Conservation (phyloP, 1,140 invertebrate species). For the Bemisia tabaci region DNA sequence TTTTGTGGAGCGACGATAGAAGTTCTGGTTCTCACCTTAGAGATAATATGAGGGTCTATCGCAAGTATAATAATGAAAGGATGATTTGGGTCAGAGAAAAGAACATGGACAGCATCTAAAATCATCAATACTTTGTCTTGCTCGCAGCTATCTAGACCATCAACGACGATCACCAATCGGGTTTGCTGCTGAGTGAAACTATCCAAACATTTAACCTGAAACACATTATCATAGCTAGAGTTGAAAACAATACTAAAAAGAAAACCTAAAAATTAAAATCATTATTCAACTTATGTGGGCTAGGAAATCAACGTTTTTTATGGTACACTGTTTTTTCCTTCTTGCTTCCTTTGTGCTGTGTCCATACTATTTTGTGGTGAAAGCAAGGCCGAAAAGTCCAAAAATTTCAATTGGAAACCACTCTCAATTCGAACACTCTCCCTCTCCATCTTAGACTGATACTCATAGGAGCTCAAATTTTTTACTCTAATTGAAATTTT, state of each 20-base stretch:
- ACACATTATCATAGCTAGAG: slow-evolving; percentile 8
- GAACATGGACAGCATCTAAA: slow-evolving; percentile 84
- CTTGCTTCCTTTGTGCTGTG: no score
- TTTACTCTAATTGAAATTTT: no score
- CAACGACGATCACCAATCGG: slow-evolving; percentile 84
- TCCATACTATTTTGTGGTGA: no score
- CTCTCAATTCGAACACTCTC: no score
- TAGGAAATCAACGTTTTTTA: background rate
- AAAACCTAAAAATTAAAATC: slow-evolving; percentile 8
- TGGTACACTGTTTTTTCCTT: no score
- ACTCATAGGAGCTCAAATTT: no score
- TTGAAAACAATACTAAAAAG: slow-evolving; percentile 12
- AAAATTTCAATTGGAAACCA: no score
- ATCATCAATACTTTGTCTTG: slow-evolving; percentile 89
- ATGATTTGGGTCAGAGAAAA: slow-evolving; percentile 80
- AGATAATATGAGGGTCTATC: slow-evolving; percentile 93
- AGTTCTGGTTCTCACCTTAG: slow-evolving; percentile 77
- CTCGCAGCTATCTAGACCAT: slow-evolving; percentile 94
- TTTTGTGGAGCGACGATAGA: no score
- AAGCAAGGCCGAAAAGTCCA: no score
- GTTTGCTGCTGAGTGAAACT: slow-evolving; percentile 83
- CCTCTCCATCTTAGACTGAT: no score
- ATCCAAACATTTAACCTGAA: slow-evolving; percentile 66
- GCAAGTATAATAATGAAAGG: slow-evolving; percentile 89
- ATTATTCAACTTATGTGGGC: background rate